These are phyloP conservation scores for Neoniphon sammara DNA, from an alignment of 2,797 vertebrate species.

Conservation along the genomic window DNA sequence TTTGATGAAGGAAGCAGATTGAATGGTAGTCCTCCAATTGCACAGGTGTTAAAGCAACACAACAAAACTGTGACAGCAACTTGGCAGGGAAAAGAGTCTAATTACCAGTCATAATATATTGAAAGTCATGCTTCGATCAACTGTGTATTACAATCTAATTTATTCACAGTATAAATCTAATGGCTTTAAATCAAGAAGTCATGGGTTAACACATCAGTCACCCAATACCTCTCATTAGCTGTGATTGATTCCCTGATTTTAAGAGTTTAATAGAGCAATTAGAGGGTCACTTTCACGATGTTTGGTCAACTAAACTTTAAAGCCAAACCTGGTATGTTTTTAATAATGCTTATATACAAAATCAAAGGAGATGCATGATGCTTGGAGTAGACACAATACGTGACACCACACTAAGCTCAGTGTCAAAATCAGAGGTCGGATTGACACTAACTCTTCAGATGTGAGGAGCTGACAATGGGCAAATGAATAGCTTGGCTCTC, in stretches of 20 bases:
- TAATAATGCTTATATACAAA: not conserved
- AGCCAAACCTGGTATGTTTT: not conserved
- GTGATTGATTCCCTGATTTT: conserved; percentile 38
- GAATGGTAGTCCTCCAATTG: conserved; percentile 24
- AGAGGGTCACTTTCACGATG: conserved; percentile 21
- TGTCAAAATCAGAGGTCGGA: not conserved
- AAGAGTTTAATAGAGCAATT: conserved; percentile 37
- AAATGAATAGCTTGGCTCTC: conserved; percentile 20
- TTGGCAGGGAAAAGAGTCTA: conserved; percentile 53
- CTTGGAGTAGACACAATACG: not conserved
- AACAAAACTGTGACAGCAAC: conserved; percentile 42
- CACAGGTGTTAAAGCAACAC: conserved; percentile 34
- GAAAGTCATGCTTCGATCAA: conserved; percentile 47
- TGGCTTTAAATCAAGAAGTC: conserved; percentile 32
- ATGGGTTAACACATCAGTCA: conserved; percentile 32
- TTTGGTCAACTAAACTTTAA: conserved; percentile 21
- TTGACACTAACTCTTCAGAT: conserved; percentile 24
- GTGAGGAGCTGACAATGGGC: conserved; percentile 17
- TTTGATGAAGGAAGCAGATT: conserved; percentile 15
- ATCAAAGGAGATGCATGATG: not conserved
- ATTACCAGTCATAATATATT: conserved; percentile 43
- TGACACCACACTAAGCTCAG: not conserved
- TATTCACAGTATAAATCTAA: conserved; percentile 44
- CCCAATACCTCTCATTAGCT: conserved; percentile 48
- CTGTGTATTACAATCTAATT: conserved; percentile 39